Conservation (phyloP, 2,888 invertebrate species). For the Empis livida region DNA sequence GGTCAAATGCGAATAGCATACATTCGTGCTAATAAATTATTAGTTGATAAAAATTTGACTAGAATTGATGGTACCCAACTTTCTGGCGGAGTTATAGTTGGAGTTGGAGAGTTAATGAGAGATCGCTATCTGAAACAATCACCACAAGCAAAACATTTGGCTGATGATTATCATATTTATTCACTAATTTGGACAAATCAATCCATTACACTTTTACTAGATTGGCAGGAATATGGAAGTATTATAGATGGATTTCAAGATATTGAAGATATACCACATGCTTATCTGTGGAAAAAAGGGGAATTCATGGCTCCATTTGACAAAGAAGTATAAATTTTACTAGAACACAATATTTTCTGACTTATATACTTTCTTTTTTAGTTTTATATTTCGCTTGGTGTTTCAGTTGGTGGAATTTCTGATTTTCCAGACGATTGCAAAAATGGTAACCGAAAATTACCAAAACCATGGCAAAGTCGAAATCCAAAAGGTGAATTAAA, state of each 20-base stretch:
- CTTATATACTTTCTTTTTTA: no score
- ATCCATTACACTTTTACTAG: constrained; percentile 33
- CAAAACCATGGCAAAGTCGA: constrained; percentile 63
- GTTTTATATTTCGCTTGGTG: constrained; percentile 24
- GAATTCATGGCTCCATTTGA: constrained; percentile 54
- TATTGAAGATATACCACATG: constrained; percentile 20
- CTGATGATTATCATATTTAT: constrained; percentile 56
- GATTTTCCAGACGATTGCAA: constrained; percentile 48
- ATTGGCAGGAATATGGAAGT: constrained; percentile 41
- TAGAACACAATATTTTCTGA: no score
- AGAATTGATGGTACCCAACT: constrained; percentile 22
- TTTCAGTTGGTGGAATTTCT: no score
- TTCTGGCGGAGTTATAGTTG: constrained; percentile 22
- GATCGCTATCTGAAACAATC: no score
- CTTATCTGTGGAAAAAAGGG: constrained; percentile 44
- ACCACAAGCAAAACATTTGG: constrained; percentile 41
- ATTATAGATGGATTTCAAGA: constrained; percentile 12
- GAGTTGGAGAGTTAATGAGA: constrained; percentile 8
- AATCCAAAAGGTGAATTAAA: constrained; percentile 50
- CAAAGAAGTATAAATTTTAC: constrained; percentile 53
- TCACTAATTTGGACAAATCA: constrained; percentile 47
- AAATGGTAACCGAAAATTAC: constrained; percentile 10
- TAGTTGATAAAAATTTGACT: constrained; percentile 13
- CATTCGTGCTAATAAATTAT: constrained; percentile 45
- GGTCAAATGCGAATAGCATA: constrained; percentile 61